Conservation (phyloP, 1,140 invertebrate genomes). For the Cotesia glomerata region DNA sequence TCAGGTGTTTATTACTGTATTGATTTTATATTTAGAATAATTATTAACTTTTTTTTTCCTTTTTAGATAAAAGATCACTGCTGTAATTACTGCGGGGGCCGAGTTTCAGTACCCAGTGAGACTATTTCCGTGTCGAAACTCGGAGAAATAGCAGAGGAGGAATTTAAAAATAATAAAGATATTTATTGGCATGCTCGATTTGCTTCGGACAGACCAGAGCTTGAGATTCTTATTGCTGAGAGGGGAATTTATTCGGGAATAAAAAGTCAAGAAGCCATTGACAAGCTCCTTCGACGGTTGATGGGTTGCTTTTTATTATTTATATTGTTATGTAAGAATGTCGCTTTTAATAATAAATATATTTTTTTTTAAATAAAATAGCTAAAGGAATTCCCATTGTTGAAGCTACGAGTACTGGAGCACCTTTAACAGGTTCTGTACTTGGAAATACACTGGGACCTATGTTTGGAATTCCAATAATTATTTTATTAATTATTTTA, state of each 20-base stretch:
- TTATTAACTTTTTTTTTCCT: not conserved
- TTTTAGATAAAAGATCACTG: slow-evolving; percentile 58
- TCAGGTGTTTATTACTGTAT: slow-evolving; percentile 36
- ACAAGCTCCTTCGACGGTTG: slow-evolving; percentile 32
- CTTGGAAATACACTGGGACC: slow-evolving; percentile 35
- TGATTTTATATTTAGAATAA: not conserved
- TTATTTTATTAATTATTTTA: slow-evolving; percentile 40
- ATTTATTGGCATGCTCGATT: slow-evolving; percentile 51
- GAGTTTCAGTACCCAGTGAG: slow-evolving; percentile 33
- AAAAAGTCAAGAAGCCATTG: slow-evolving; percentile 38
- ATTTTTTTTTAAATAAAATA: not conserved
- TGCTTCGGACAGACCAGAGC: slow-evolving; percentile 37
- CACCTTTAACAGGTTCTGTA: slow-evolving; percentile 36
- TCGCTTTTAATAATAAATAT: not conserved
- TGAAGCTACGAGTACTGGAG: slow-evolving; percentile 39
- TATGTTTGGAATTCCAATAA: slow-evolving; percentile 40
- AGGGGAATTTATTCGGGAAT: slow-evolving; percentile 44
- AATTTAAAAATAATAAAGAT: slow-evolving; percentile 29
- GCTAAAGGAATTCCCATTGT: not conserved
- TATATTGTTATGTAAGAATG: not conserved
- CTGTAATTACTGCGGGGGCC: slow-evolving; percentile 55
- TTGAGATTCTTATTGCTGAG: slow-evolving; percentile 52
- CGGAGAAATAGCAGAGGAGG: slow-evolving; percentile 32
- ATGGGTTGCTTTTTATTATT: slow-evolving; percentile 29
- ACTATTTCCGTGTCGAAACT: slow-evolving; percentile 38